Percentiles rank a stretch among this genome's conserved stretches.
Conservation (phyloP, 2,797 vertebrate species). For the Eidolon dupreanum region DNA sequence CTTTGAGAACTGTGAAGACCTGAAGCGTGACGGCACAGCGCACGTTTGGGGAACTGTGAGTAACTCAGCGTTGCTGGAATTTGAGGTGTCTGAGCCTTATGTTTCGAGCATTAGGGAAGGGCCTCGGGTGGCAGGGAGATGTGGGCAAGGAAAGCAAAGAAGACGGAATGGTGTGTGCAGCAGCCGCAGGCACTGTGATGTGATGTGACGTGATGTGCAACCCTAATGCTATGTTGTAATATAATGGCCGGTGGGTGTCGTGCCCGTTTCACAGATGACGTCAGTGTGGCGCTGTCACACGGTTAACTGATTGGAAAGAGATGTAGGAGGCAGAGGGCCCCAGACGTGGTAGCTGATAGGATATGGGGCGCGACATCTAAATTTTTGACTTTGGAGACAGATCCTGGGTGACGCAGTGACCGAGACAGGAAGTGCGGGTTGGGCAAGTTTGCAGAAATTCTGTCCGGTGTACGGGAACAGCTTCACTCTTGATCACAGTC, state of each 20-base stretch:
- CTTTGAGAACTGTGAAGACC: neutral
- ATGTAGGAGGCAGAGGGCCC: neutral
- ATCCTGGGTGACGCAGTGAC: rapidly evolving
- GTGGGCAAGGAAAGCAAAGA: neutral
- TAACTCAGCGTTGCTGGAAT: neutral
- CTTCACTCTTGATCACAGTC: neutral
- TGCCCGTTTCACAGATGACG: neutral
- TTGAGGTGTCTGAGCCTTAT: rapidly evolving
- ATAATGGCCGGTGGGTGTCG: neutral
- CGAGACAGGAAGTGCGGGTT: neutral
- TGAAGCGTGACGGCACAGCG: neutral
- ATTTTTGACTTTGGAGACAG: neutral
- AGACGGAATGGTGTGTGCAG: too few relatives aligned
- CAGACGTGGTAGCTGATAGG: neutral
- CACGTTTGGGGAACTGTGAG: neutral
- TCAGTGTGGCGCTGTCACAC: neutral
- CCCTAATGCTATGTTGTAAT: rapidly evolving
- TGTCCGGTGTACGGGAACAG: neutral
- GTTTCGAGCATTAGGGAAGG: neutral
- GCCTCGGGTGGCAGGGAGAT: too few relatives aligned
- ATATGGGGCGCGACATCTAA: neutral
- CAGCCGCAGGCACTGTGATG: neutral
- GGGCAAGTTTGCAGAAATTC: neutral
- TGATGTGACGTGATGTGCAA: rapidly evolving
- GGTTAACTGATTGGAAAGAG: neutral